Evolutionary conservation across 2,797 vertebrate genomes (phyloP).

Genomic region (Crocodylus rhombifer): DNA sequence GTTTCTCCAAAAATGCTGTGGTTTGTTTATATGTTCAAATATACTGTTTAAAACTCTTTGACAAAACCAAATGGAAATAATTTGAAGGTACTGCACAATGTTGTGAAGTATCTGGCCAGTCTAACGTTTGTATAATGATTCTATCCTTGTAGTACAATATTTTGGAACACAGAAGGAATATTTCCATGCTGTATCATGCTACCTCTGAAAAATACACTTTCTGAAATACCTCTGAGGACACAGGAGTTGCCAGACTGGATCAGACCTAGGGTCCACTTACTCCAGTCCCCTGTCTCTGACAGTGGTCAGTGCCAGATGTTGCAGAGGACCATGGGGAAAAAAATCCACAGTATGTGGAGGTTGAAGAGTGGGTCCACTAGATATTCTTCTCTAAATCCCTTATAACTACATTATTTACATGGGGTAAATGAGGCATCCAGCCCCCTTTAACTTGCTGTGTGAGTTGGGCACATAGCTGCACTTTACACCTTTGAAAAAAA

Average conservation of each 20-base stretch:
- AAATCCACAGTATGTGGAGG: background rate
- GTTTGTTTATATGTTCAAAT: background rate
- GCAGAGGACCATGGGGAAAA: background rate
- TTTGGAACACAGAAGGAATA: background rate
- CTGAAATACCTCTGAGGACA: background rate
- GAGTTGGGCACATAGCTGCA: background rate
- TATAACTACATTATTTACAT: background rate
- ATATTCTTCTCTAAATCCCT: background rate
- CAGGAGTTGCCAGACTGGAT: background rate
- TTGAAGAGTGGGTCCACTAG: background rate
- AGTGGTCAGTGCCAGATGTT: background rate
- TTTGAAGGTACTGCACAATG: too few relatives aligned
- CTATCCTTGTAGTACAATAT: background rate
- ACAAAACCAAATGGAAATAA: background rate
- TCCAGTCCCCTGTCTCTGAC: background rate
- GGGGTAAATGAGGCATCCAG: background rate
- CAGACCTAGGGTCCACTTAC: background rate
- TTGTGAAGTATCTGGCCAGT: too few relatives aligned
- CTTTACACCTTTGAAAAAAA: background rate
- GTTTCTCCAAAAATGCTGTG: background rate
- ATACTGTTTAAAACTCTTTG: background rate
- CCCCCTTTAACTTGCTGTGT: background rate
- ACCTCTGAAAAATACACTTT: background rate
- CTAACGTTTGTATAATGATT: background rate
- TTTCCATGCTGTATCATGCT: background rate